Evolutionary conservation across 2,113 vertebrate species (phyloP).

Genomic region (Sapayoa aenigma): DNA sequence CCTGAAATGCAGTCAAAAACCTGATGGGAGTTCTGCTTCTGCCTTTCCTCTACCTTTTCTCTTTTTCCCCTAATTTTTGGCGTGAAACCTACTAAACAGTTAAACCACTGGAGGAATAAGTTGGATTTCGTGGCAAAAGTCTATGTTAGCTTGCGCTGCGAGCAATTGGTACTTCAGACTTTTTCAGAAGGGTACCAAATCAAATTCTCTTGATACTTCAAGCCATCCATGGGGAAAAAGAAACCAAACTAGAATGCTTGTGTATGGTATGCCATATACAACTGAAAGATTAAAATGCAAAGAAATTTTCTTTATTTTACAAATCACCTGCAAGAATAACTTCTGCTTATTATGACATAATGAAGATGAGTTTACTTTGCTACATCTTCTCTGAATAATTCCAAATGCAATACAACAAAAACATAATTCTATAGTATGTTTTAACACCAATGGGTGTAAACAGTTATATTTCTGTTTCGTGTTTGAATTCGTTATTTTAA

Average conservation of each 20-base stretch:
- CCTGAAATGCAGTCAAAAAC: neutral
- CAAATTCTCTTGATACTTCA: neutral
- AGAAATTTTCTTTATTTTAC: neutral
- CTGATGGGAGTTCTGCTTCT: neutral
- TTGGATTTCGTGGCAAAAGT: neutral
- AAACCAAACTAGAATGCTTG: neutral
- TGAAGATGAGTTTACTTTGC: neutral
- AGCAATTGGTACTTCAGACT: neutral
- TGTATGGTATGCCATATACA: neutral
- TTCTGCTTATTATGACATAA: neutral
- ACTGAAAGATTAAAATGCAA: neutral
- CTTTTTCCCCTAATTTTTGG: neutral
- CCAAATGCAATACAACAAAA: neutral
- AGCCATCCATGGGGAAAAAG: neutral
- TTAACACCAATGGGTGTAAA: neutral
- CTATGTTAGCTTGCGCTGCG: neutral
- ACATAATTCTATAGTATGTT: neutral
- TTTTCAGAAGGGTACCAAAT: neutral
- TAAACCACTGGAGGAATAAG: neutral
- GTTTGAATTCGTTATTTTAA: slow-evolving; percentile 52
- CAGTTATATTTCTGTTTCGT: slow-evolving; percentile 30
- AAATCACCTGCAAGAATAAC: neutral
- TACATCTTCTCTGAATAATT: neutral
- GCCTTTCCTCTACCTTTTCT: neutral
- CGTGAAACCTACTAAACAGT: neutral